Conservation (phyloP, 2,888 invertebrate species). For the Ophonus ardosiacus region DNA sequence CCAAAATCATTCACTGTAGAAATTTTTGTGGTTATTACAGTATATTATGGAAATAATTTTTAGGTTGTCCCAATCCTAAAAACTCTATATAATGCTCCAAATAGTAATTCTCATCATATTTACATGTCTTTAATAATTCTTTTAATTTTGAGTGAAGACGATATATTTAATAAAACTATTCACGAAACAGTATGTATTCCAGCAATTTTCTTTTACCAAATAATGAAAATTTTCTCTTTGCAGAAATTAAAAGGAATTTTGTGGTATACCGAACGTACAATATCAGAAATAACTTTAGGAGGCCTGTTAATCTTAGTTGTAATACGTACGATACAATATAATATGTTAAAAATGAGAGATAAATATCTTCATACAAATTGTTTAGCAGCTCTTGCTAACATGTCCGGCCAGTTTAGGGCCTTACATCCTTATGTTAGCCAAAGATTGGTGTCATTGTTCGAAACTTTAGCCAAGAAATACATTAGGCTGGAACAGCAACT, state of each 20-base stretch:
- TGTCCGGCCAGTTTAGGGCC: conserved; percentile 95
- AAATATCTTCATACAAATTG: conserved; percentile 99
- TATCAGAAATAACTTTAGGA: conserved; percentile 95
- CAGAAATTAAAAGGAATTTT: conserved; percentile 91
- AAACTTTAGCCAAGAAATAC: conserved; percentile 93
- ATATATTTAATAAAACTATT: conserved; percentile 93
- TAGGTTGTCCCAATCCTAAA: conserved; percentile 94
- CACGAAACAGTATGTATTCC: conserved; percentile 92
- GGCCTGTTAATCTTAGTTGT: conserved; percentile 96
- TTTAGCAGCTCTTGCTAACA: conserved; percentile 97
- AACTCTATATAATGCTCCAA: conserved; percentile 94
- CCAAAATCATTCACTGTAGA: too few species aligned
- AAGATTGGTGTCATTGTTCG: conserved; percentile 93
- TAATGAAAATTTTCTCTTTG: conserved; percentile 24
- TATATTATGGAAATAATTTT: conserved; percentile 66
- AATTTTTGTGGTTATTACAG: neutral
- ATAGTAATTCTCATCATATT: conserved; percentile 96
- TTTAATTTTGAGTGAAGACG: conserved; percentile 97
- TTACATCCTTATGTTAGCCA: conserved; percentile 98
- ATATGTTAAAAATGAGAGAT: conserved; percentile 96
- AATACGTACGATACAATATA: conserved; percentile 97
- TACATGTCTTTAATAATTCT: conserved; percentile 99
- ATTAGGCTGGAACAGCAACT: conserved; percentile 81
- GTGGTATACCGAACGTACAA: conserved; percentile 96
- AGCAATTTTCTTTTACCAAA: neutral